These are phyloP conservation scores for Theonella swinhoei DNA, from an alignment of 37 sponge, comb jelly and placozoan species.

Conservation along the genomic window DNA sequence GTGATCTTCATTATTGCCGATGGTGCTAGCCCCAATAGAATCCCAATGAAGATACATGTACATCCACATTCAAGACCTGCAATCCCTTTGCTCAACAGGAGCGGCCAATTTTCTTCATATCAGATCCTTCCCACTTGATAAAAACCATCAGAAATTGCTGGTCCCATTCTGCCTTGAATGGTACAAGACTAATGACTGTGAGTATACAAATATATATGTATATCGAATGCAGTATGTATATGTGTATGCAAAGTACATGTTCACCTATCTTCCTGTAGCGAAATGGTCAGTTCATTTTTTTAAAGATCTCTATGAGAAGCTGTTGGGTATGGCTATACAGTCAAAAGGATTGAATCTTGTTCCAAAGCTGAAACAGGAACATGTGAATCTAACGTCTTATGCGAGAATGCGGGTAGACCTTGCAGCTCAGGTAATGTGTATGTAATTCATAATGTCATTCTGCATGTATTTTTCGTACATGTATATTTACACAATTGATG, in stretches of 20 bases:
- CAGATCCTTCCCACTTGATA: slow-evolving; percentile 44
- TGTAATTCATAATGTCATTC: too few species aligned
- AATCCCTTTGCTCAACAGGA: slow-evolving; percentile 22
- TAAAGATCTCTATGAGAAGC: slow-evolving; percentile 9
- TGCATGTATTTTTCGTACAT: too few species aligned
- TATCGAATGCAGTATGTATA: background rate
- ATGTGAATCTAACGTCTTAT: slow-evolving; percentile 36
- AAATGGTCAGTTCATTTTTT: slow-evolving; percentile 47
- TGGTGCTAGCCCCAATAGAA: slow-evolving; percentile 50
- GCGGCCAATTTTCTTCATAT: slow-evolving; percentile 7
- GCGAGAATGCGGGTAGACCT: slow-evolving; percentile 39
- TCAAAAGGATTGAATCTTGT: slow-evolving; percentile 25
- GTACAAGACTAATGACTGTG: slow-evolving; percentile 19
- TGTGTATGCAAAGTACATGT: slow-evolving; percentile 30
- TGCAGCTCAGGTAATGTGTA: slow-evolving; percentile 56
- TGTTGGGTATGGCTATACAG: background rate
- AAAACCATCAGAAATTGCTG: slow-evolving; percentile 50
- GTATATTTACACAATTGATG: too few species aligned
- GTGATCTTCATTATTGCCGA: slow-evolving; percentile 33
- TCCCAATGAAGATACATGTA: slow-evolving; percentile 8
- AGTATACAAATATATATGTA: background rate
- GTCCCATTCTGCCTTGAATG: slow-evolving; percentile 19
- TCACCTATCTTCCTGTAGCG: too few species aligned
- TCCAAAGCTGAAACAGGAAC: slow-evolving; percentile 37
- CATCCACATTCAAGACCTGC: slow-evolving; percentile 4